Percentiles rank a stretch among this genome's conserved stretches.
phyloP scores from a whole-genome alignment of 2,113 vertebrate genomes.

The Myotis davidii region DNA sequence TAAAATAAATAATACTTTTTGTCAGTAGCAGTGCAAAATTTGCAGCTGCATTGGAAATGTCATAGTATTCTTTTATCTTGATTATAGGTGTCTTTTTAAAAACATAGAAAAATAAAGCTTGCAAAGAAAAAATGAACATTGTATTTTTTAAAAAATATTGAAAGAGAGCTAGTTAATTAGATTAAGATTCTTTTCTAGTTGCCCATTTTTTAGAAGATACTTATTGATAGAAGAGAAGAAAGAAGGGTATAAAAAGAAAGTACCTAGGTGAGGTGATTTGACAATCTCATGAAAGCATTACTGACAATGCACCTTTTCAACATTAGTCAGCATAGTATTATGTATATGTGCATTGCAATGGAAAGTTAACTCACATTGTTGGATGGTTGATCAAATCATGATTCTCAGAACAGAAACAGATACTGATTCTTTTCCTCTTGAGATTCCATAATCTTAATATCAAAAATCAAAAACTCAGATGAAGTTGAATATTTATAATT shows the following conservation, averaged over 20 bases:
- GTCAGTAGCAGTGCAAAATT: slow-evolving; percentile 32
- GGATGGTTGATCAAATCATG: not conserved
- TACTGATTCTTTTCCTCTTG: not conserved
- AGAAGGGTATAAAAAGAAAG: not conserved
- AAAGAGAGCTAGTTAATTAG: not conserved
- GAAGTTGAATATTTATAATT: not conserved
- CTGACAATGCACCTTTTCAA: not conserved
- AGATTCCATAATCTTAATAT: not conserved
- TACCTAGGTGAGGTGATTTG: not conserved
- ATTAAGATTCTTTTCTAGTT: not conserved
- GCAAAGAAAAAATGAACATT: not conserved
- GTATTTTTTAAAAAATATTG: not conserved
- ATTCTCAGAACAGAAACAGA: not conserved
- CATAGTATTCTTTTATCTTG: not conserved
- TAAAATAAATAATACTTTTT: slow-evolving; percentile 51
- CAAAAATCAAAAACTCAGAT: slow-evolving; percentile 1
- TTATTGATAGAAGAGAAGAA: not conserved
- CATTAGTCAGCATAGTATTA: not conserved
- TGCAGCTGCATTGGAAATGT: slow-evolving; percentile 30
- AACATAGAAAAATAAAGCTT: slow-evolving; percentile 33
- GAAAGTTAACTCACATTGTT: not conserved
- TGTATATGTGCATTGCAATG: not conserved
- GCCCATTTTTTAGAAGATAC: not conserved
- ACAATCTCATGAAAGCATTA: not conserved
- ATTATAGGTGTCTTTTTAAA: slow-evolving; percentile 38